A percentile compares a stretch with the other conserved stretches of the same genome.
Evolutionary conservation across 64 coral and sea anemone genomes (phyloP).

Genomic region (Astreopora myriophthalma): DNA sequence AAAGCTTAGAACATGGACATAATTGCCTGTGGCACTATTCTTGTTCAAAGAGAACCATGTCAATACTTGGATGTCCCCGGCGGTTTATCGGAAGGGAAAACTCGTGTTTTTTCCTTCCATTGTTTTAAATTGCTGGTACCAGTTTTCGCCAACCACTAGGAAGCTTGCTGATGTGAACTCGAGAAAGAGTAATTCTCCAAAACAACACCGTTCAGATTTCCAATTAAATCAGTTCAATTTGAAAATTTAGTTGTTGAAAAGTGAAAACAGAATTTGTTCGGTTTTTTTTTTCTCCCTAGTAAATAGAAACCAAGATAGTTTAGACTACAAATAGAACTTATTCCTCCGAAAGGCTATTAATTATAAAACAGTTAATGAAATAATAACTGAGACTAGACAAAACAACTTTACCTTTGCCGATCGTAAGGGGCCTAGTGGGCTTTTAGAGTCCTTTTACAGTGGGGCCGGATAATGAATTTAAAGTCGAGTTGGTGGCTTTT

Average conservation of each 20-base stretch:
- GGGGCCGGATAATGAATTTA: conserved; percentile 30
- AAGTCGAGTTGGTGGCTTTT: conserved; percentile 21
- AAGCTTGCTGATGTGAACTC: neutral
- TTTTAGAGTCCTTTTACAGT: neutral
- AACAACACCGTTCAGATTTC: neutral
- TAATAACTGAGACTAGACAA: conserved; percentile 28
- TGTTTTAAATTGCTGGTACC: conserved; percentile 39
- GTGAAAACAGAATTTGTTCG: neutral
- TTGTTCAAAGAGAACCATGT: too few species aligned
- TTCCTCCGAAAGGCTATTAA: neutral
- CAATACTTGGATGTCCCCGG: too few species aligned
- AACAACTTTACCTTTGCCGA: conserved; percentile 1
- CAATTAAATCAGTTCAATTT: neutral
- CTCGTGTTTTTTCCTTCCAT: neutral
- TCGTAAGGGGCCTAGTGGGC: neutral
- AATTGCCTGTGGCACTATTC: too few species aligned
- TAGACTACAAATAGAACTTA: neutral
- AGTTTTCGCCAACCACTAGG: neutral
- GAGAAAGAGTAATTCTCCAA: neutral
- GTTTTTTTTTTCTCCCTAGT: too few species aligned
- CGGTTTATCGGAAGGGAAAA: neutral
- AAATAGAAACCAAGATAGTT: too few species aligned
- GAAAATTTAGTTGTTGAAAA: neutral
- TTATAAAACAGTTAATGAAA: conserved; percentile 34
- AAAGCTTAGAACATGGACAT: too few species aligned